Evolutionary conservation across 1,140 invertebrate species (phyloP).

Genomic region (Daktulosphaira vitifoliae): DNA sequence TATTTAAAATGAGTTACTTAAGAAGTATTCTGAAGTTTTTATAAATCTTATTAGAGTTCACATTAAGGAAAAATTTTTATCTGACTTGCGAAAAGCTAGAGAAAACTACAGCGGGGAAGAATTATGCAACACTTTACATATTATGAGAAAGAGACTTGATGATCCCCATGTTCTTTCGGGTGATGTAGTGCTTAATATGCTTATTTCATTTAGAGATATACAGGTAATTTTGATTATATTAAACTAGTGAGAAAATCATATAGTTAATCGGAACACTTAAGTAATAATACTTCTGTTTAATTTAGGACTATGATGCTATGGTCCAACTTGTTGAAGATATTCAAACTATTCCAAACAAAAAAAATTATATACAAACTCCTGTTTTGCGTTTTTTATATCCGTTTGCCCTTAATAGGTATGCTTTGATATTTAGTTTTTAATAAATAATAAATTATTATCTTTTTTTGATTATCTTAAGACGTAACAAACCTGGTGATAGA

Average conservation of each 20-base stretch:
- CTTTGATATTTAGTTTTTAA: not conserved
- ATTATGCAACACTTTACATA: conserved; percentile 72
- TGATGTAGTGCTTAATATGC: conserved; percentile 86
- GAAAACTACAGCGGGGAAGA: conserved; percentile 81
- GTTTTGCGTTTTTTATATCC: conserved; percentile 90
- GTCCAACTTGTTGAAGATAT: conserved; percentile 94
- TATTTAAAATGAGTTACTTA: too few species aligned
- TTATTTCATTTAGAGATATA: conserved; percentile 84
- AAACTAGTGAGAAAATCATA: not conserved
- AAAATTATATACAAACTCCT: conserved; percentile 75
- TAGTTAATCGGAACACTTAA: not conserved
- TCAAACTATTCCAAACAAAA: conserved; percentile 81
- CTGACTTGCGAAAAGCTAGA: conserved; percentile 85
- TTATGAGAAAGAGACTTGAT: conserved; percentile 86
- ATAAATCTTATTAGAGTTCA: too few species aligned
- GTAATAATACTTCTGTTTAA: not conserved
- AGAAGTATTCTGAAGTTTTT: too few species aligned
- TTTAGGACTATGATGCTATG: conserved; percentile 93
- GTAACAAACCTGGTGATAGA: conserved; percentile 88
- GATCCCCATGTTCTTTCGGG: conserved; percentile 93
- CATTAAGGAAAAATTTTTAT: conserved; percentile 95
- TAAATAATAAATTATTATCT: not conserved
- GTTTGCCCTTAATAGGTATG: conserved; percentile 88
- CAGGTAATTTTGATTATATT: conserved; percentile 51
- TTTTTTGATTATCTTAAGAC: conserved; percentile 46